These are phyloP conservation scores for Melinaea marsaeus DNA, from an alignment of 2,888 invertebrate genomes.

Conservation along the genomic window DNA sequence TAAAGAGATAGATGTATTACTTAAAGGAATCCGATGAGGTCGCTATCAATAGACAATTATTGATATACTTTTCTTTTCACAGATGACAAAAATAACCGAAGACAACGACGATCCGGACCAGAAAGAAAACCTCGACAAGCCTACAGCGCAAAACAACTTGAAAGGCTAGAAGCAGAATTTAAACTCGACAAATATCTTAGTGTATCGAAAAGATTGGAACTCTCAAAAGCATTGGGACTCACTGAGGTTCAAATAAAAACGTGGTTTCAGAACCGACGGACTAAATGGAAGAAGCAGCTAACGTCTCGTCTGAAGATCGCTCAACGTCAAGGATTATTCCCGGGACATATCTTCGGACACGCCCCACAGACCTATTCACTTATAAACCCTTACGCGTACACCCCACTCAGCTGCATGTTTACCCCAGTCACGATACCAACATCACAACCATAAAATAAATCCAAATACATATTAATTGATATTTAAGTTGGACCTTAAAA, in stretches of 20 bases:
- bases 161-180: constrained; percentile 94
- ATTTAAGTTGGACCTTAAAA: neutral
- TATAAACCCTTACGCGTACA: constrained; percentile 79
- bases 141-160: constrained; percentile 95
- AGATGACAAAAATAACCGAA: constrained; percentile 89
- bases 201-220: constrained; percentile 95
- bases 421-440: constrained; percentile 72
- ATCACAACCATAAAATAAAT: constrained; percentile 46
- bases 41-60: neutral
- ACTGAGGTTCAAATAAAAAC: constrained; percentile 98
- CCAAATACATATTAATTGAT: neutral
- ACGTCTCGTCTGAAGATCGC: constrained; percentile 93
- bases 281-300: constrained; percentile 98
- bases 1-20: neutral
- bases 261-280: constrained; percentile 96
- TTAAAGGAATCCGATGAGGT: constrained; percentile 2
- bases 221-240: constrained; percentile 91
- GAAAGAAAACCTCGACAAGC: constrained; percentile 97
- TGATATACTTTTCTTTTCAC: constrained; percentile 32
- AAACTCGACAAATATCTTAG: constrained; percentile 97
- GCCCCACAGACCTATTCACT: constrained; percentile 79
- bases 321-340: constrained; percentile 88
- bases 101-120: constrained; percentile 90
- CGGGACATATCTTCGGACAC: constrained; percentile 82
- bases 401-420: constrained; percentile 80